Conservation (phyloP, 2,113 vertebrate species). For the Bettongia penicillata region DNA sequence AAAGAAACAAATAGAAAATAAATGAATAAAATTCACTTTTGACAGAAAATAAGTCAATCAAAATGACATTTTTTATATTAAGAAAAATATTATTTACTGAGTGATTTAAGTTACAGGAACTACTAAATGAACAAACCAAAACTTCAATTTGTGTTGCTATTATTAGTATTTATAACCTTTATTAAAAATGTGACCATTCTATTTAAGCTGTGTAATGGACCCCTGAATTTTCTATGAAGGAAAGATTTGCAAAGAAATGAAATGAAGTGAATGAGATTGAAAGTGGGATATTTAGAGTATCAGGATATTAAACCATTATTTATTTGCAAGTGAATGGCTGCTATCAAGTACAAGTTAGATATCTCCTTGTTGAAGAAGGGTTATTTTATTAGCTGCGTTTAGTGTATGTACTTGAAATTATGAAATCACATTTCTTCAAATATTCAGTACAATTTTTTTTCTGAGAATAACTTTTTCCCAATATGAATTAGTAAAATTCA, state of each 20-base stretch:
- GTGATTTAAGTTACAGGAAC: conserved; percentile 3
- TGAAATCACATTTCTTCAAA: conserved; percentile 44
- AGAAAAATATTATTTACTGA: conserved; percentile 21
- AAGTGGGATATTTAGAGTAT: conserved; percentile 40
- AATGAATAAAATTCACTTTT: conserved; percentile 55
- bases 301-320: neutral
- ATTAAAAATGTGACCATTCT: conserved; percentile 12
- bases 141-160: conserved; percentile 12
- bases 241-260: conserved; percentile 29
- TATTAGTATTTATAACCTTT: conserved; percentile 15
- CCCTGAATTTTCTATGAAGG: conserved; percentile 34
- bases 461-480: conserved; percentile 42
- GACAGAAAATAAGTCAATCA: conserved; percentile 27
- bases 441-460: conserved; percentile 50
- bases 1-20: conserved; percentile 58
- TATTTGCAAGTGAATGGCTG: conserved; percentile 29
- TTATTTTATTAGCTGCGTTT: conserved; percentile 40
- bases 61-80: conserved; percentile 52
- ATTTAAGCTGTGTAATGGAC: conserved; percentile 18
- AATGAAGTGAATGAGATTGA: conserved; percentile 48
- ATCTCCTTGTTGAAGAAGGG: neutral
- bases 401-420: neutral
- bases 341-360: conserved; percentile 8
- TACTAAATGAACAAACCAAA: conserved; percentile 34
- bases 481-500: conserved; percentile 48